Percentiles rank a stretch among this genome's conserved stretches.
Evolutionary conservation across 1,140 invertebrate genomes (phyloP).

Genomic region (Meloidogyne chitwoodi): DNA sequence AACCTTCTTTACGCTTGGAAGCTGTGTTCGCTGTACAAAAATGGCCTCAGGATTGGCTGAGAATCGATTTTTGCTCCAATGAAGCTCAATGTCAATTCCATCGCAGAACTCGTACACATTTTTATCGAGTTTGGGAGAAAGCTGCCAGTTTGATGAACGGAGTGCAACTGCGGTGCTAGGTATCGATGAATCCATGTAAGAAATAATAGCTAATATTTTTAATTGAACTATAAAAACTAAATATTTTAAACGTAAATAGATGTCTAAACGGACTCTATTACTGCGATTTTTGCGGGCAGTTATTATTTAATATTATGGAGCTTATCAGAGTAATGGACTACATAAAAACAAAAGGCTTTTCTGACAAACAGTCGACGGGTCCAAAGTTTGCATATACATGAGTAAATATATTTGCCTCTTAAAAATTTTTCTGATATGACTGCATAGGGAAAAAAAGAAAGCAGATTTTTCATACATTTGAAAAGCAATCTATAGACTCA

Average conservation of each 20-base stretch:
- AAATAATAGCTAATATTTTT: background rate
- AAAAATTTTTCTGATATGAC: too few species aligned
- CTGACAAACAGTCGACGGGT: background rate
- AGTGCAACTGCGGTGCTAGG: constrained; percentile 1
- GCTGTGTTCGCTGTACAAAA: constrained; percentile 28
- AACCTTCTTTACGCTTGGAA: constrained; percentile 29
- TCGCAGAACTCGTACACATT: constrained; percentile 24
- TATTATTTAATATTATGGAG: too few species aligned
- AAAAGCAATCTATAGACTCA: too few species aligned
- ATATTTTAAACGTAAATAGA: too few species aligned
- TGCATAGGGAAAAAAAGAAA: too few species aligned
- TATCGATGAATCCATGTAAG: background rate
- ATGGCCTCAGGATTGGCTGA: constrained; percentile 21
- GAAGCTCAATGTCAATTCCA: constrained; percentile 24
- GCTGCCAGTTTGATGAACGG: constrained; percentile 31
- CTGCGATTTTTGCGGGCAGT: too few species aligned
- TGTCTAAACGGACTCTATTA: too few species aligned
- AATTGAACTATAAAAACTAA: too few species aligned
- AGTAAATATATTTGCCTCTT: too few species aligned
- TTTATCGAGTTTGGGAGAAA: constrained; percentile 30
- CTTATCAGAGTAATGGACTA: too few species aligned
- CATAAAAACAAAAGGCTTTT: background rate
- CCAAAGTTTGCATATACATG: background rate
- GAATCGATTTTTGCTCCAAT: constrained; percentile 26
- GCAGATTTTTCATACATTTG: too few species aligned